Percentiles rank a stretch among this genome's conserved stretches.
Evolutionary conservation across 2,113 vertebrate genomes (phyloP).

Genomic region (Chunga burmeisteri): DNA sequence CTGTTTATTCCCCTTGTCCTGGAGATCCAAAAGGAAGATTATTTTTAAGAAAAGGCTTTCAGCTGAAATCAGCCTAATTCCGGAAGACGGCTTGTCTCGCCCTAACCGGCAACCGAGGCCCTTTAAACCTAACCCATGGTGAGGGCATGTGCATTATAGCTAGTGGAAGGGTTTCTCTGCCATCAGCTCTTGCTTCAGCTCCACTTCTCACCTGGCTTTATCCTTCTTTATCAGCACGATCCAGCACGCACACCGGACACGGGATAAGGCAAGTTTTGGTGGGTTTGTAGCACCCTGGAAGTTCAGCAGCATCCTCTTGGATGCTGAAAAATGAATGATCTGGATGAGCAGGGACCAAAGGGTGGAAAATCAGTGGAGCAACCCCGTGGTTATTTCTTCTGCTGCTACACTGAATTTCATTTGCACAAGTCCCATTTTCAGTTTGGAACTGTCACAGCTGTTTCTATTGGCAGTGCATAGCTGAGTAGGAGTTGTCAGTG

Average conservation of each 20-base stretch:
- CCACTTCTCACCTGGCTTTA: neutral
- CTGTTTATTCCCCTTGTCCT: constrained; percentile 72
- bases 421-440: constrained; percentile 61
- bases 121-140: neutral
- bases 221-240: fast-evolving
- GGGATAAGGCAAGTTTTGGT: neutral
- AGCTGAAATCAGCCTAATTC: neutral
- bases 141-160: neutral
- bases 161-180: neutral
- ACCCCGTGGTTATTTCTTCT: constrained; percentile 8
- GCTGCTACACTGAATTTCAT: constrained; percentile 63
- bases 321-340: neutral
- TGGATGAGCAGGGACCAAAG: neutral
- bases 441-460: constrained; percentile 64
- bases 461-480: constrained; percentile 63
- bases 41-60: constrained; percentile 5
- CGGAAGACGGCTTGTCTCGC: neutral
- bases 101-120: neutral
- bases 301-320: neutral
- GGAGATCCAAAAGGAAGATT: constrained; percentile 57
- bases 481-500: constrained; percentile 65
- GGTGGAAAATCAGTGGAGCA: neutral
- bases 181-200: neutral
- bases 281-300: neutral
- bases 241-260: neutral